These are phyloP conservation scores for Gasterosteus aculeatus DNA, from an alignment of 2,113 vertebrate genomes.

Conservation along the genomic window DNA sequence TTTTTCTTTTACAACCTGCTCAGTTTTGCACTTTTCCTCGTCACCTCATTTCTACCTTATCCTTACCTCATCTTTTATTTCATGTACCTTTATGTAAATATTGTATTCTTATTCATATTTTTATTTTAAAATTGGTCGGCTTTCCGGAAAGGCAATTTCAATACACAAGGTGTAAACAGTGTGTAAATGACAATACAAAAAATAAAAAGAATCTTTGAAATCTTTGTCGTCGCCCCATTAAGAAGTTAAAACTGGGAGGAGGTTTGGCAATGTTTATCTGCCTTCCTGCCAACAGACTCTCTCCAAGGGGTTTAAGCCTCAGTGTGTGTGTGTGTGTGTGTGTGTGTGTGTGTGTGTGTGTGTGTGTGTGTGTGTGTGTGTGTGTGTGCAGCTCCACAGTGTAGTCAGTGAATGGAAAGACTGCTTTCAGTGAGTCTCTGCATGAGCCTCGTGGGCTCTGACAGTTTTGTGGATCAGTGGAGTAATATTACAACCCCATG, in stretches of 20 bases:
- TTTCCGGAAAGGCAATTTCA: too few relatives aligned
- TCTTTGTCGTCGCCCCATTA: slow-evolving; percentile 67
- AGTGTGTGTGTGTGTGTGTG: not conserved
- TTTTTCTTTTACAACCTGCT: too few relatives aligned
- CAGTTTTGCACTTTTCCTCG: too few relatives aligned
- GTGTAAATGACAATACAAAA: too few relatives aligned
- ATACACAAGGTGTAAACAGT: too few relatives aligned
- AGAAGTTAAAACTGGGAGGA: slow-evolving; percentile 65
- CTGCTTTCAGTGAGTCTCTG: slow-evolving; percentile 25
- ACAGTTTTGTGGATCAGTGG: slow-evolving; percentile 23
- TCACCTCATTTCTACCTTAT: too few relatives aligned
- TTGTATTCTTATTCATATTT: too few relatives aligned
- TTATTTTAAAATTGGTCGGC: too few relatives aligned
- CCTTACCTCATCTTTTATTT: too few relatives aligned
- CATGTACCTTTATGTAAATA: too few relatives aligned
- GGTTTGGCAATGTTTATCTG: slow-evolving; percentile 64
- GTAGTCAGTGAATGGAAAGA: slow-evolving; percentile 29
- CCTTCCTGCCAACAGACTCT: slow-evolving; percentile 69
- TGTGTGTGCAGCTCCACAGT: slow-evolving; percentile 9
- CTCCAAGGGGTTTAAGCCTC: slow-evolving; percentile 61
- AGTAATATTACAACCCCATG: slow-evolving; percentile 11
- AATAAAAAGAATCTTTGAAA: too few relatives aligned
- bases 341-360: slow-evolving; percentile 1
- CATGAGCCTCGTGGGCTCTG: slow-evolving; percentile 4
- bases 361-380: slow-evolving; percentile 1